These are phyloP conservation scores for Gadus chalcogrammus DNA, from an alignment of 2,113 vertebrate genomes.

Conservation along the genomic window DNA sequence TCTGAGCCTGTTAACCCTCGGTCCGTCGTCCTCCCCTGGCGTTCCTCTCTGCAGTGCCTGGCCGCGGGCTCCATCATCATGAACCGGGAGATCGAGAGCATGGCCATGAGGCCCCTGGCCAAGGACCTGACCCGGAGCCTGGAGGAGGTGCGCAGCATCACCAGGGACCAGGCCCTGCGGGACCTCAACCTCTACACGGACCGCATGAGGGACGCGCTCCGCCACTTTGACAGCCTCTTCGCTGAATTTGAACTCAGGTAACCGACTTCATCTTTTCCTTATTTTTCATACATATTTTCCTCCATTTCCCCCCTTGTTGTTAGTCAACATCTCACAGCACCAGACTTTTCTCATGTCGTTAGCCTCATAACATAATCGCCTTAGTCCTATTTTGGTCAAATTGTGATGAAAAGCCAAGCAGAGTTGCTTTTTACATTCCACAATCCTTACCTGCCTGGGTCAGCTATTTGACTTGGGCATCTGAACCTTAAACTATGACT, in stretches of 20 bases:
- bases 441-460: too few species aligned
- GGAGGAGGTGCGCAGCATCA: constrained; percentile 89
- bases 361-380: too few species aligned
- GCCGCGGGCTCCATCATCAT: constrained; percentile 98
- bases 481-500: too few species aligned
- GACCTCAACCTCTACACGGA: constrained; percentile 93
- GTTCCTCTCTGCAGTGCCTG: constrained; percentile 78
- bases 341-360: too few species aligned
- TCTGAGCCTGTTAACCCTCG: too few species aligned
- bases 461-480: too few species aligned
- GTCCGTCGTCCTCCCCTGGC: not conserved
- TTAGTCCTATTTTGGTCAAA: too few species aligned
- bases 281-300: too few species aligned
- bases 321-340: not conserved
- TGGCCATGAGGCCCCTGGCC: constrained; percentile 94
- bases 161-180: constrained; percentile 92
- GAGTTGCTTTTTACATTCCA: too few species aligned
- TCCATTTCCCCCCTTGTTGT: not conserved
- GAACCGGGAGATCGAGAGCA: constrained; percentile 98
- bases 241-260: constrained; percentile 98
- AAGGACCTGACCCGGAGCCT: constrained; percentile 93
- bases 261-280: too few species aligned
- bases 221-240: constrained; percentile 92
- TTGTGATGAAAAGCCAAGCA: too few species aligned
- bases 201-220: constrained; percentile 88